A percentile compares a stretch with the other conserved stretches of the same genome.
Evolutionary conservation across 2,113 vertebrate genomes (phyloP).

Genomic region (Cyprinus carpio): DNA sequence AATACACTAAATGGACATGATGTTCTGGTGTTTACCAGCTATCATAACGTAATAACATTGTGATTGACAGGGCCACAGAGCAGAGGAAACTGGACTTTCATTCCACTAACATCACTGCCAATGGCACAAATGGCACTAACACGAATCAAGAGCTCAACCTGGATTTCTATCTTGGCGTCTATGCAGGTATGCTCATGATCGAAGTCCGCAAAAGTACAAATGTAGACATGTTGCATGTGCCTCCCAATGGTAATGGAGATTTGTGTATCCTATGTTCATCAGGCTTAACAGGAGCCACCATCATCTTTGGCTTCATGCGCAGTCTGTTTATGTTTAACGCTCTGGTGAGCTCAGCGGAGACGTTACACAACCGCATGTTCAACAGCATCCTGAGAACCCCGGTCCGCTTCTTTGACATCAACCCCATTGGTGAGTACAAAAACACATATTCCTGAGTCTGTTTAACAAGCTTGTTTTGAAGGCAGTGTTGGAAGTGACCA

Average conservation of each 20-base stretch:
- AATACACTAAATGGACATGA: not conserved
- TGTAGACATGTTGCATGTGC: not conserved
- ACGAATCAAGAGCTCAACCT: slow-evolving; percentile 70
- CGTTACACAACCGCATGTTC: slow-evolving; percentile 91
- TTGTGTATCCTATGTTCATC: slow-evolving; percentile 39
- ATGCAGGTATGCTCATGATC: slow-evolving; percentile 77
- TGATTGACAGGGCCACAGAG: slow-evolving; percentile 7
- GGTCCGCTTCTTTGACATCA: slow-evolving; percentile 90
- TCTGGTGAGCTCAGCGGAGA: slow-evolving; percentile 82
- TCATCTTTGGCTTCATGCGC: slow-evolving; percentile 83
- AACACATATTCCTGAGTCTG: too few species aligned
- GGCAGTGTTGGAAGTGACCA: slow-evolving; percentile 1
- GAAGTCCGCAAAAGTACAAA: not conserved
- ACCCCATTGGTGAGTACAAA: slow-evolving; percentile 87
- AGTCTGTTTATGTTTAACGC: slow-evolving; percentile 81
- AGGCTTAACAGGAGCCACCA: slow-evolving; percentile 83
- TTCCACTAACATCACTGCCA: not conserved
- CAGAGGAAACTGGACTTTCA: slow-evolving; percentile 9
- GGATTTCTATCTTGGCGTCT: slow-evolving; percentile 85
- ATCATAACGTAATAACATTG: not conserved
- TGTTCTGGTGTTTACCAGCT: not conserved
- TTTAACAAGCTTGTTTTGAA: not conserved
- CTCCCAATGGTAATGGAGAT: not conserved
- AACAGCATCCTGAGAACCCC: slow-evolving; percentile 83
- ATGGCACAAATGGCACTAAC: slow-evolving; percentile 10